Evolutionary conservation across 2,113 vertebrate genomes (phyloP).

Genomic region (Probosciger aterrimus): DNA sequence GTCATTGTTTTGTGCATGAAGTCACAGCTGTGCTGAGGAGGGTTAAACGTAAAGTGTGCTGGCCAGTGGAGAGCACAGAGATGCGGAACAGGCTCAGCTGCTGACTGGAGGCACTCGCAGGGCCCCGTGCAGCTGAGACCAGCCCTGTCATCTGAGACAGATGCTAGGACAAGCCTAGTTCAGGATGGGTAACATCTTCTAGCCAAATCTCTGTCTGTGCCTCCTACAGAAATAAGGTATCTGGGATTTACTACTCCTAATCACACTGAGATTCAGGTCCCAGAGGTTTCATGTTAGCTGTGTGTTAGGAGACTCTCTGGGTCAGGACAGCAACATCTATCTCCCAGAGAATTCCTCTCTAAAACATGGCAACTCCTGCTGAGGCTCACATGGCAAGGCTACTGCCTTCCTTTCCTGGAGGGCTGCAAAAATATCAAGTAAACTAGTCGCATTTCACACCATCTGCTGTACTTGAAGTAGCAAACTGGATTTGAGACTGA

Average conservation of each 20-base stretch:
- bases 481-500: background rate
- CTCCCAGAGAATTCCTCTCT: background rate
- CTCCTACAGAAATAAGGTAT: background rate
- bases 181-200: background rate
- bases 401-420: background rate
- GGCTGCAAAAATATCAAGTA: background rate
- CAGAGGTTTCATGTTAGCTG: background rate
- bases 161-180: background rate
- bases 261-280: accelerated
- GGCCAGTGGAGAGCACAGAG: background rate
- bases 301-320: background rate
- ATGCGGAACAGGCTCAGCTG: background rate
- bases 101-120: background rate
- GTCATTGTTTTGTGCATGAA: background rate
- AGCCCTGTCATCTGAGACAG: background rate
- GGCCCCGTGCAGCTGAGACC: background rate
- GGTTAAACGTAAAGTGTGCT: background rate
- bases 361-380: background rate
- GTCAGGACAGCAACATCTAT: background rate
- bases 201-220: background rate
- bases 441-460: background rate
- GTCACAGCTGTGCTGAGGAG: background rate
- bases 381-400: background rate
- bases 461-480: background rate
- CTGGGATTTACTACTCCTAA: background rate